These are phyloP conservation scores for Mantis religiosa DNA, from an alignment of 2,888 invertebrate genomes.

Conservation along the genomic window DNA sequence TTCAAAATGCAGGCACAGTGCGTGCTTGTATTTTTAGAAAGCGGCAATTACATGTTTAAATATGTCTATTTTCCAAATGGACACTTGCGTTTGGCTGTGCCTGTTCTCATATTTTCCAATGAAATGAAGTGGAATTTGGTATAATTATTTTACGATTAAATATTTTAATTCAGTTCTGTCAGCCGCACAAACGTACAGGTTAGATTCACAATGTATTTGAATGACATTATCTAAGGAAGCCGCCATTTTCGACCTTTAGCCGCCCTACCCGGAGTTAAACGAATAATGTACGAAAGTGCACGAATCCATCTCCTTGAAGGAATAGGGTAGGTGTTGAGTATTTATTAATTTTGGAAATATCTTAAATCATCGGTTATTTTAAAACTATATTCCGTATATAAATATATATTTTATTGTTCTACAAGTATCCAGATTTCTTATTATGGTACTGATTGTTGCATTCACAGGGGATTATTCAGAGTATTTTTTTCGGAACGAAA, in stretches of 20 bases:
- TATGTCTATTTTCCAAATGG: background rate
- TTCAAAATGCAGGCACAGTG: background rate
- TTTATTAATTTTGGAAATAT: slow-evolving; percentile 30
- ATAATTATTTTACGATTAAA: background rate
- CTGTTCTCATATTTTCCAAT: background rate
- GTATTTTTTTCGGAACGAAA: slow-evolving; percentile 31
- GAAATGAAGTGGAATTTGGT: background rate
- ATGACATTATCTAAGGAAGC: slow-evolving; percentile 14
- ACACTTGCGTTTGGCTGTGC: background rate
- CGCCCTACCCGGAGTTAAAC: slow-evolving; percentile 29
- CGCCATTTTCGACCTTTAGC: slow-evolving; percentile 27
- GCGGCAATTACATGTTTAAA: background rate
- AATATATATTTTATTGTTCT: slow-evolving; percentile 20
- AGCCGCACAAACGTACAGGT: background rate
- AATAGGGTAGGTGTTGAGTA: slow-evolving; percentile 32
- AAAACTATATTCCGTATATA: slow-evolving; percentile 18
- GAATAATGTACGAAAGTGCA: slow-evolving; percentile 31
- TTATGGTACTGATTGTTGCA: slow-evolving; percentile 20
- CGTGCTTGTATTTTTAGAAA: background rate
- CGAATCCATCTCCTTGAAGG: slow-evolving; percentile 35
- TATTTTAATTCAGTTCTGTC: background rate
- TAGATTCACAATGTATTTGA: background rate
- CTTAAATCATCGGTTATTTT: slow-evolving; percentile 32
- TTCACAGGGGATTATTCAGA: slow-evolving; percentile 32
- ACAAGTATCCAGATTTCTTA: slow-evolving; percentile 16